A percentile compares a stretch with the other conserved stretches of the same genome.
These are phyloP conservation scores for Cyclargus thomasi DNA, from an alignment of 1,140 invertebrate genomes.

Conservation along the genomic window DNA sequence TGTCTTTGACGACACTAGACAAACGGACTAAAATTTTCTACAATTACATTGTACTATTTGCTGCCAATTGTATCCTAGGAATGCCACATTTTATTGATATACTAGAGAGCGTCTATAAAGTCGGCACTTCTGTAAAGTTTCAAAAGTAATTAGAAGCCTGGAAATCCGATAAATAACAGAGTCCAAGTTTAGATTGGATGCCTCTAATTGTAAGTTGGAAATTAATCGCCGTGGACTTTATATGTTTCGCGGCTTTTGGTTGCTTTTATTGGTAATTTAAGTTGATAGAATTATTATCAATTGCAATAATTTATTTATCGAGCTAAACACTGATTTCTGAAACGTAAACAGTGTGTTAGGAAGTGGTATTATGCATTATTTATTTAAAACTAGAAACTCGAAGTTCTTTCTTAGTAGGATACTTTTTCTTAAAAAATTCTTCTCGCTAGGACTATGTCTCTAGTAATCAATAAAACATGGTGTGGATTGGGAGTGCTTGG, in stretches of 20 bases:
- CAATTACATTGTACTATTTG: not conserved
- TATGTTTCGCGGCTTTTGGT: not conserved
- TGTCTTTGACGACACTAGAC: slow-evolving; percentile 33
- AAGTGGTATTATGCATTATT: too few relatives aligned
- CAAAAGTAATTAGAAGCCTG: not conserved
- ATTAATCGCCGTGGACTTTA: not conserved
- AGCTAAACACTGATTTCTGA: too few relatives aligned
- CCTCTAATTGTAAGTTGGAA: not conserved
- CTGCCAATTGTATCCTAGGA: not conserved
- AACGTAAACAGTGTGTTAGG: too few relatives aligned
- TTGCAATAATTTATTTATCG: too few relatives aligned
- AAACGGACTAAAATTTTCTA: not conserved
- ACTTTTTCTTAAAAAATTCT: too few relatives aligned
- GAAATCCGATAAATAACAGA: slow-evolving; percentile 12
- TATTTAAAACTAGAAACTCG: too few relatives aligned
- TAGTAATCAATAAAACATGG: too few relatives aligned
- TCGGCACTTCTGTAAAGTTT: not conserved
- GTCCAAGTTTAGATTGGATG: slow-evolving; percentile 8
- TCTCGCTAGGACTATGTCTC: too few relatives aligned
- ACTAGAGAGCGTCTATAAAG: not conserved
- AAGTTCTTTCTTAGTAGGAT: not conserved
- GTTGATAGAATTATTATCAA: not conserved
- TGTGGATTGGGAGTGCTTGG: too few relatives aligned
- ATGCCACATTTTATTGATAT: slow-evolving; percentile 1
- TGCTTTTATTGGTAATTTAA: not conserved